Percentiles rank a stretch among this genome's conserved stretches.
Evolutionary conservation across 2,888 invertebrate genomes (phyloP).

Genomic region (Alviniconcha strummeri): DNA sequence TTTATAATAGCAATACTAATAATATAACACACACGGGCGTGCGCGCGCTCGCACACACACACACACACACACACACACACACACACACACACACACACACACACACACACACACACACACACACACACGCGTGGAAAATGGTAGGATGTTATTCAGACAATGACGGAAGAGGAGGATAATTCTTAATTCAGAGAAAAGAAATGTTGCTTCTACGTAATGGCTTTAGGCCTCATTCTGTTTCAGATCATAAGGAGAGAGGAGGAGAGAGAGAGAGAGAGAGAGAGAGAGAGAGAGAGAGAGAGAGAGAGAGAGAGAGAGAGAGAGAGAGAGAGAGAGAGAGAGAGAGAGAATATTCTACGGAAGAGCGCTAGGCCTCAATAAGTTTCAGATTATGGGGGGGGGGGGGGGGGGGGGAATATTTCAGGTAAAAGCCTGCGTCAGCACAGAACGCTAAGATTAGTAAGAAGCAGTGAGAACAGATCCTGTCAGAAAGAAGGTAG

Average conservation of each 20-base stretch:
- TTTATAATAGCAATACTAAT: too few species aligned
- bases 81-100: slow-evolving; percentile 33
- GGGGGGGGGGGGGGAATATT: neutral
- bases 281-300: neutral
- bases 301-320: neutral
- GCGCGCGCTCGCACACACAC: neutral
- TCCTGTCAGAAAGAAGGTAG: too few species aligned
- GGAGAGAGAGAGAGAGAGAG: neutral
- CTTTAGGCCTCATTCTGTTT: too few species aligned
- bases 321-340: slow-evolving; percentile 9
- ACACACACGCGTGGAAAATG: slow-evolving; percentile 4
- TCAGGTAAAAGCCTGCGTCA: too few species aligned
- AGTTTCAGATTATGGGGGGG: too few species aligned
- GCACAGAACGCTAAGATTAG: too few species aligned
- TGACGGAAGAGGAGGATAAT: neutral
- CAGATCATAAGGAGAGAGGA: neutral
- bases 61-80: slow-evolving; percentile 30
- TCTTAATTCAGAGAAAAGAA: too few species aligned
- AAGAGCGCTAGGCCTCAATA: too few species aligned
- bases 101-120: slow-evolving; percentile 10
- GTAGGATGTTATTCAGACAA: neutral
- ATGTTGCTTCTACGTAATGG: too few species aligned
- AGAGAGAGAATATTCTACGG: neutral
- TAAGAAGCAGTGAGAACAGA: too few species aligned
- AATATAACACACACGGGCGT: too few species aligned